A percentile compares a stretch with the other conserved stretches of the same genome.
phyloP scores from a whole-genome alignment of 2,113 vertebrate species.

The Hippotragus niger region DNA sequence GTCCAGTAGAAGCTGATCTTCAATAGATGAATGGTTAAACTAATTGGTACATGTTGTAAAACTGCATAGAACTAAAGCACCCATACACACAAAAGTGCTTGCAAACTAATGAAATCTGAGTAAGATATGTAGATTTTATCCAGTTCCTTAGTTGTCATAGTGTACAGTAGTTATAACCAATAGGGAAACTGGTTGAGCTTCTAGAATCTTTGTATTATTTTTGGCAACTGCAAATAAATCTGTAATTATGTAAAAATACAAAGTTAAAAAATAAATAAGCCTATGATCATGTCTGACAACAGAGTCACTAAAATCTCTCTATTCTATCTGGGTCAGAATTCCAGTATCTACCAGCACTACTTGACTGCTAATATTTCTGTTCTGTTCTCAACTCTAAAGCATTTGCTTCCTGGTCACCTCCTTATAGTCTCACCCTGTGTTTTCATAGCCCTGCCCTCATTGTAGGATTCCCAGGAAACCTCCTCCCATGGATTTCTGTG shows the following conservation, averaged over 20 bases:
- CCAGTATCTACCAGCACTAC: neutral
- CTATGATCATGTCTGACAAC: neutral
- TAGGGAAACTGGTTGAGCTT: neutral
- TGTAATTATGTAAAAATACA: neutral
- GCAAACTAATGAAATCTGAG: neutral
- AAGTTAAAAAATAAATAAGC: neutral
- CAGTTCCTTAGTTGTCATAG: neutral
- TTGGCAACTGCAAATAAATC: neutral
- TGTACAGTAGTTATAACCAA: neutral
- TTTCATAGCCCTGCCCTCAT: neutral
- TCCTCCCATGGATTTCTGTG: neutral
- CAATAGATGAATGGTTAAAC: neutral
- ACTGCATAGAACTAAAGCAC: neutral
- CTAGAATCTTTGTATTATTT: neutral
- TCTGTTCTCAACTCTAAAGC: neutral
- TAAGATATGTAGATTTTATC: neutral
- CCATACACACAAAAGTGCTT: neutral
- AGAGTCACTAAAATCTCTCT: neutral
- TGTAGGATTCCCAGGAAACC: neutral
- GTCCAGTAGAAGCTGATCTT: neutral
- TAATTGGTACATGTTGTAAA: neutral
- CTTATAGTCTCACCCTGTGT: neutral
- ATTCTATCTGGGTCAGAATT: neutral
- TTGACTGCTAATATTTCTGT: neutral
- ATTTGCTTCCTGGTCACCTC: neutral